These are phyloP conservation scores for Lucilia cuprina DNA, from an alignment of 1,140 invertebrate genomes.

Conservation along the genomic window DNA sequence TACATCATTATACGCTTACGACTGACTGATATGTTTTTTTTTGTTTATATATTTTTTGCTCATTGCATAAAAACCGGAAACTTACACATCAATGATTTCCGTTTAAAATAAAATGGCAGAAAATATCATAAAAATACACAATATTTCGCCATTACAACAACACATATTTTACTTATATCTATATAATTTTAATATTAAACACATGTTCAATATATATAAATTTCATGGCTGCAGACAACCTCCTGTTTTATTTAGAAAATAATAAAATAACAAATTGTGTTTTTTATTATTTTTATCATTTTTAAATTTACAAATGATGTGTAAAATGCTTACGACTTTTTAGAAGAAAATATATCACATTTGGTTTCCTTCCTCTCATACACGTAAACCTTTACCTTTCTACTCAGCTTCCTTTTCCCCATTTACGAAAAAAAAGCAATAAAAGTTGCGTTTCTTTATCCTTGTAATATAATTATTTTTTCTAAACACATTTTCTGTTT, in stretches of 20 bases:
- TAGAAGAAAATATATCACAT: neutral
- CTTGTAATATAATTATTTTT: conserved; percentile 9
- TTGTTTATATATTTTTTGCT: neutral
- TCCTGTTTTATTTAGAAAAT: neutral
- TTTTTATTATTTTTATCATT: neutral
- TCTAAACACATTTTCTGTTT: neutral
- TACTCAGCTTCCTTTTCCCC: neutral
- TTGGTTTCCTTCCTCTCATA: neutral
- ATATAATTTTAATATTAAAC: too few species aligned
- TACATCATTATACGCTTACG: neutral
- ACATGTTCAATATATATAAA: too few species aligned
- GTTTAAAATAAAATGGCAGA: neutral
- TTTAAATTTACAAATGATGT: conserved; percentile 16
- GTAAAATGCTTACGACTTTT: conserved; percentile 12
- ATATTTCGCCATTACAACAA: too few species aligned
- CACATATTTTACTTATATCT: too few species aligned
- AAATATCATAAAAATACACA: neutral
- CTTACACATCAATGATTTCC: neutral
- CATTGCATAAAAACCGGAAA: neutral
- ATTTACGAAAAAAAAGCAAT: neutral
- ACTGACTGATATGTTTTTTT: neutral
- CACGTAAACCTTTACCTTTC: neutral
- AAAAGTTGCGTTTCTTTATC: neutral
- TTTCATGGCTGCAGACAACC: too few species aligned
- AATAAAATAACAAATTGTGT: neutral